Evolutionary conservation across 2,113 vertebrate species (phyloP), one percentile per base, ranked within the genome.

Genomic region (Bambusicola thoracicus): DNA sequence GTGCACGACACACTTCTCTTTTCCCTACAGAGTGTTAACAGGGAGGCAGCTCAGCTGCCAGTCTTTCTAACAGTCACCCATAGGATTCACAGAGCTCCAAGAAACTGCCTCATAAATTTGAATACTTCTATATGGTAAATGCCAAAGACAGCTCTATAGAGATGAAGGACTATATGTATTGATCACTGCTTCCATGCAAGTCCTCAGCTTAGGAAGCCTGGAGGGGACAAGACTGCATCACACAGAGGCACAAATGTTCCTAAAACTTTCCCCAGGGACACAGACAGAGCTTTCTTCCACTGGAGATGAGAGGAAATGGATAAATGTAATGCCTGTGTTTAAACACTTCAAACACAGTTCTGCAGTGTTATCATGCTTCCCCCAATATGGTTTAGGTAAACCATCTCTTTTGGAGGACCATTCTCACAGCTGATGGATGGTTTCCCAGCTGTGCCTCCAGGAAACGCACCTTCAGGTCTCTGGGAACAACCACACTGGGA

Each of bases 51-150:
- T 82, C 0, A 0, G 40, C 67, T 94, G 76, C 79, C 79, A 20
- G 32, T 91, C 27, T 94, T 87, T 91, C 25, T 91, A 46, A 85
- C 77, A 77, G 38, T 74, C 67, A 85, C 91, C 41, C 72, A 48
- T 7, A 61, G 81, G 87, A 85, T 32, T 74, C 76, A 62, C 55
- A 51, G 70, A 91, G 65, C 67, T 92, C 63, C 63, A 43, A 81
- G 63, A 96, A 95, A 70, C 34, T 70, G 79, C 13, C 85, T 83
- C 55, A 89, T 48, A 85, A 91, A 92, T 91, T 65, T 85, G 72
- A 91, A 87, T 87, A 51, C 87, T 95, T 94, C 93, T 91, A 91
- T 92, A 91, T 82, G 78, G 49, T 74, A 96, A 95, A 73, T 36
- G 48, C 46, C 75, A 94, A 80, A 92, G 46, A 55, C 29, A 94